phyloP scores from a whole-genome alignment of 2,888 invertebrate species.

The Drosophila nigritarsus region DNA sequence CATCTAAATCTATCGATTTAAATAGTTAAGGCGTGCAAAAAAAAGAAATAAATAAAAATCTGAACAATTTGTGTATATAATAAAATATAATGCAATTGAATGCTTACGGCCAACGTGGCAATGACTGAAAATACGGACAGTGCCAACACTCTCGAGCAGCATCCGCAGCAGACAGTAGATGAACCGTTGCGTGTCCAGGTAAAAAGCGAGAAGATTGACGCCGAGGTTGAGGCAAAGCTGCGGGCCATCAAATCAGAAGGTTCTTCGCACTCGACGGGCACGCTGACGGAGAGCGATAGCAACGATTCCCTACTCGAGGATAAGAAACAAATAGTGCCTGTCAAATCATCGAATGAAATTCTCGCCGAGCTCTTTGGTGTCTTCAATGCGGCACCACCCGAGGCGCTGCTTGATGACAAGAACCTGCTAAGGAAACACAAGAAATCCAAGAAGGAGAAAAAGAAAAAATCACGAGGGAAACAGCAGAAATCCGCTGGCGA shows the following conservation, averaged over 20 bases:
- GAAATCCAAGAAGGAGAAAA: conserved; percentile 84
- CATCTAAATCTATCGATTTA: conserved; percentile 31
- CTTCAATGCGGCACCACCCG: conserved; percentile 89
- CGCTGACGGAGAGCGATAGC: conserved; percentile 40
- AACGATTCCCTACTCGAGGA: conserved; percentile 62
- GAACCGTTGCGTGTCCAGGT: conserved; percentile 41
- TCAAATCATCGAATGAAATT: conserved; percentile 88
- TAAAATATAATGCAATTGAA: conserved; percentile 12
- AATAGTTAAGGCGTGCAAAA: conserved; percentile 48
- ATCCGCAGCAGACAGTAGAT: conserved; percentile 25
- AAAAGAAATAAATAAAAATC: conserved; percentile 7
- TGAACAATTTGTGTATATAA: conserved; percentile 27
- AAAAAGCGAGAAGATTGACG: conserved; percentile 82
- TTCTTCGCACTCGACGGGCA: conserved; percentile 19
- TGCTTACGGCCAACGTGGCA: conserved; percentile 12
- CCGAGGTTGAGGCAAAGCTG: conserved; percentile 81
- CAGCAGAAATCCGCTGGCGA: conserved; percentile 54
- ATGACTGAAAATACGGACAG: conserved; percentile 62
- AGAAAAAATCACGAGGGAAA: conserved; percentile 68
- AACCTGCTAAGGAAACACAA: conserved; percentile 82
- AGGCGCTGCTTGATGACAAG: conserved; percentile 86
- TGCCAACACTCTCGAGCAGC: conserved; percentile 36
- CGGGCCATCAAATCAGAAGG: conserved; percentile 58
- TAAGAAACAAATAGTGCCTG: conserved; percentile 82
- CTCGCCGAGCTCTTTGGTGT: conserved; percentile 91